Base-by-base conservation (phyloP, 2,888 invertebrate genomes). In the Diadegma fenestrale region DNA sequence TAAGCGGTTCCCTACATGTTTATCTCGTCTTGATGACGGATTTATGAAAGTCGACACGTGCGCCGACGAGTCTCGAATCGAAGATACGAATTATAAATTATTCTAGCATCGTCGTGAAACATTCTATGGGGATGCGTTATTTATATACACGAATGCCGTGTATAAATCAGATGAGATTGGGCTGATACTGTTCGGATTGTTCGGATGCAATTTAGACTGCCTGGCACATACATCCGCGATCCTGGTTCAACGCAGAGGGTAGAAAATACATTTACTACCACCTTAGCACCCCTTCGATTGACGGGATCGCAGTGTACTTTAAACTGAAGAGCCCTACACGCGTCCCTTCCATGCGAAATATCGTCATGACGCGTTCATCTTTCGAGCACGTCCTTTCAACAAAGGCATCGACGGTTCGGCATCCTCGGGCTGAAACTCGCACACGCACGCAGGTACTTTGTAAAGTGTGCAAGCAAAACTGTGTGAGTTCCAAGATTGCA, bases 281-380 rank as follows among this genome's bases (percentile, higher is more conserved):
- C 30, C 37, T 41, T 66, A 63, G 72, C 37, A 48, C 71, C 61
- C 51, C 72, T 77, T 66, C 64, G 54, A 58, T 58, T 72, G 43
- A 58, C 64, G 37, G 58, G 33, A 64, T 41, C 45, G 41, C 45
- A 69, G 37, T 41, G 51, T 77, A 43, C 37, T 51, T 43, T 71
- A 22, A 43, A 64, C 45, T 48, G 68, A 41, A 68, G 81, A 69
- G 63, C 30, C 68, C 48, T 51, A 54, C 73, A 71, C 80, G 37
- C 48, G n/a, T 41, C 64, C 37, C 54, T 66, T 82, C 63, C 30
- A 72, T 72, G 71, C 71, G 64, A 82, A 82, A 71, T 77, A 72
- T 72, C 51, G 54, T 72, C 82, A 54, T 48, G 81, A 69, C 61
- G 61, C 80, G 82, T 82, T 72, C 71, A 64, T 72, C 82, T 72